Evolutionary conservation across 92 coral and sea anemone species (phyloP), one percentile per base, ranked within the genome.

Genomic region (Actinernus sp.): DNA sequence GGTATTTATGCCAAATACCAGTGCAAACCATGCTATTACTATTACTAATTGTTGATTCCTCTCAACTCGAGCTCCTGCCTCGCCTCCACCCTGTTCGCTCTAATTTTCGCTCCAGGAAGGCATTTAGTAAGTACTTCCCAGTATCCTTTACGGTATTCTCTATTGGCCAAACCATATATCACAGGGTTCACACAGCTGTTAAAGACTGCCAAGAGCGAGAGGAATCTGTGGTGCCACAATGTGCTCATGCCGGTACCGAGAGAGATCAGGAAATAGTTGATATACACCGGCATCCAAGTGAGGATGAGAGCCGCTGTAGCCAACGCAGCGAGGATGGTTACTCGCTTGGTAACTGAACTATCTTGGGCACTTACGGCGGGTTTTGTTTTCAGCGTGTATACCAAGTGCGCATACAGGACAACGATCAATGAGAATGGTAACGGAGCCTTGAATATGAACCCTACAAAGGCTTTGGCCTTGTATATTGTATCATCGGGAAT

Each of bases 311-410:
- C 66, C 56, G 66, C 17, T 2, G 91, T 75, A 0, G 93, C 88
- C 23, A 77, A 44, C 20, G 84, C 62, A 2, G 97, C 93, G 21
- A 91, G 76, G 13, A 44, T 71, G 26, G 97, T 91, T 74, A 91
- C 75, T 21, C 67, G 81, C 51, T 83, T 82, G 22, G 21, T 9
- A 14, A 25, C 31, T 45, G 79, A 6, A 55, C 8, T 9, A 25
- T 82, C 44, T 73, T 82, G 68, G 88, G 82, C 77, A 81, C 83
- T 78, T 78, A 55, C 49, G 81, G 60, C 33, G 88, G 68, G 68
- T 87, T n/a, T n/a, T n/a, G n/a, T 82, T 40, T 73, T 82, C 73
- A 91, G 82, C 77, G 81, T 88, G 82, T 78, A 55, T 43, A 85
- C 66, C 33, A 91, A 68, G 68, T 87, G 93, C 6, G 61, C 13